Conservation (phyloP, 2,888 invertebrate species). For the Gari tellinella region DNA sequence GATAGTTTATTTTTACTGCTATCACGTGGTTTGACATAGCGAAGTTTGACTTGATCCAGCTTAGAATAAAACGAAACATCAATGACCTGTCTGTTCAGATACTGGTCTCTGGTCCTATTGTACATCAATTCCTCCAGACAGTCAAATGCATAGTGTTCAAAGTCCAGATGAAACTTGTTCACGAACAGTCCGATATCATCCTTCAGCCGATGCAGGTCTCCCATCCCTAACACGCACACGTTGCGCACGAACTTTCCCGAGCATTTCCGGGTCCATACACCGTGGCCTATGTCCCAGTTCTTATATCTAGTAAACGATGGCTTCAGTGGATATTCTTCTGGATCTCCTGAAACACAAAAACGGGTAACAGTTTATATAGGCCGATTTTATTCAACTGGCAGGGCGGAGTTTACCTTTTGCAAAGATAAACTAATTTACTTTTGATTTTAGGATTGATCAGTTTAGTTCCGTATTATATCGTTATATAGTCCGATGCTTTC, state of each 20-base stretch:
- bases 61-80: constrained; percentile 25
- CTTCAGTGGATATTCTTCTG: constrained; percentile 39
- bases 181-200: constrained; percentile 32
- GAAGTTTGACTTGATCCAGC: constrained; percentile 14
- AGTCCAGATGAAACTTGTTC: constrained; percentile 43
- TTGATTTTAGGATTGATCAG: too few relatives aligned
- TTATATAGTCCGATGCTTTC: too few relatives aligned
- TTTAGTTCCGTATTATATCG: too few relatives aligned
- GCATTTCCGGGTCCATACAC: constrained; percentile 18
- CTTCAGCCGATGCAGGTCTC: constrained; percentile 15
- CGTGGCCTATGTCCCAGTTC: constrained; percentile 40
- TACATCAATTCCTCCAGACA: constrained; percentile 34
- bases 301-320: constrained; percentile 39
- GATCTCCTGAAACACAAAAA: constrained; percentile 21
- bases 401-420: too few relatives aligned
- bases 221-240: constrained; percentile 33
- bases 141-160: constrained; percentile 32
- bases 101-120: constrained; percentile 33
- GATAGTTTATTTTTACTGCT: too few relatives aligned
- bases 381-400: too few relatives aligned
- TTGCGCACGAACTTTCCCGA: constrained; percentile 39
- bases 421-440: too few relatives aligned
- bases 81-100: constrained; percentile 5
- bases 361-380: too few relatives aligned
- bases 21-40: neutral